Conservation (phyloP, 2,797 vertebrate species). For the Moxostoma hubbsi region DNA sequence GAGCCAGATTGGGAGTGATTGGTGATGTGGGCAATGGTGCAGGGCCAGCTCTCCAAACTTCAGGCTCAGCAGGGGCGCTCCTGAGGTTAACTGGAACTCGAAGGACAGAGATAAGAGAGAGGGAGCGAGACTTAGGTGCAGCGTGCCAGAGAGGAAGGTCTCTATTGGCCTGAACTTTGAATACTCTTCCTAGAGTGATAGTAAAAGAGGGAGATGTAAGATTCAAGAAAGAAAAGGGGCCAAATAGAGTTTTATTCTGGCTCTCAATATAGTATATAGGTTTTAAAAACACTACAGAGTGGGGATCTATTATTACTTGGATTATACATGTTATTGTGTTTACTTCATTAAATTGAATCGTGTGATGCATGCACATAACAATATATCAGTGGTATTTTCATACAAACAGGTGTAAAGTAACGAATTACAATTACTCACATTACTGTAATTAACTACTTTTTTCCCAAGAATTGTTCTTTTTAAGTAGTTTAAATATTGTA, state of each 20-base stretch:
- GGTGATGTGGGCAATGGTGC: conserved; percentile 52
- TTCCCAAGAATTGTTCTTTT: too few species aligned
- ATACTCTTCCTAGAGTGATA: conserved; percentile 37
- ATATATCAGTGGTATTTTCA: too few species aligned
- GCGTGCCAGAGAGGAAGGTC: conserved; percentile 66
- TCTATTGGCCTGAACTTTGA: conserved; percentile 67
- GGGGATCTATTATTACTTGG: not conserved
- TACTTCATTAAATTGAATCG: not conserved
- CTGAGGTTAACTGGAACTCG: conserved; percentile 73
- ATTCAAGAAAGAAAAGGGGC: not conserved
- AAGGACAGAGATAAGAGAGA: conserved; percentile 72
- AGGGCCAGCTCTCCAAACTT: conserved; percentile 25
- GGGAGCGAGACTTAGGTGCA: conserved; percentile 61
- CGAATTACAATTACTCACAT: too few species aligned
- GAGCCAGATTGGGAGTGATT: conserved; percentile 68
- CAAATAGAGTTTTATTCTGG: not conserved
- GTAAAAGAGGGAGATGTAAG: conserved; percentile 29
- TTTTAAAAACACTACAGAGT: not conserved
- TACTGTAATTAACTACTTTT: too few species aligned
- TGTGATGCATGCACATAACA: too few species aligned
- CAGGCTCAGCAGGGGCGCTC: conserved; percentile 57
- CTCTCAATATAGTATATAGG: not conserved
- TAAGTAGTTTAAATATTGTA: too few species aligned
- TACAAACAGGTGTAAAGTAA: too few species aligned
- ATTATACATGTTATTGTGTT: not conserved